These are phyloP conservation scores for Noctua janthina DNA, from an alignment of 2,888 invertebrate species.

Conservation along the genomic window DNA sequence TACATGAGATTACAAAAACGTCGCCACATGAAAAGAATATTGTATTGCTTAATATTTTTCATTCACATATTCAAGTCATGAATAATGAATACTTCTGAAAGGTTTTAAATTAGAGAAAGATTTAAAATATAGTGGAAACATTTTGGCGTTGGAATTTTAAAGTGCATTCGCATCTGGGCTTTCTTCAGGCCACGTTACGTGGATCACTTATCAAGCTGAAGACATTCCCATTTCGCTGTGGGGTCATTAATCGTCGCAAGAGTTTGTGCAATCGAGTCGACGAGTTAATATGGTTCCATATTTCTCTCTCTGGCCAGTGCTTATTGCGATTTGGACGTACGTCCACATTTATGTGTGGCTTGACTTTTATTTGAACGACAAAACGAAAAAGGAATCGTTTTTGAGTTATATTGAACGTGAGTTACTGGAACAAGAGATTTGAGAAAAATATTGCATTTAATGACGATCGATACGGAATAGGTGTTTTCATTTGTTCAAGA, in stretches of 20 bases:
- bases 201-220: constrained; percentile 66
- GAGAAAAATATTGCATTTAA: neutral
- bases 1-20: neutral
- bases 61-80: constrained; percentile 43
- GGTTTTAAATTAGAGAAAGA: constrained; percentile 52
- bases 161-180: constrained; percentile 61
- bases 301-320: constrained; percentile 50
- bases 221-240: constrained; percentile 64
- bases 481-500: neutral
- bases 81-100: constrained; percentile 58
- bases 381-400: constrained; percentile 35
- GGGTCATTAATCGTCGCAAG: constrained; percentile 65
- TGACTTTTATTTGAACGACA: constrained; percentile 45
- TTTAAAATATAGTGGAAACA: constrained; percentile 48
- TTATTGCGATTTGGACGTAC: constrained; percentile 57
- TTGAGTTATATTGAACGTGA: constrained; percentile 31
- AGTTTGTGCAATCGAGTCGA: constrained; percentile 61
- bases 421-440: constrained; percentile 5
- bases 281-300: constrained; percentile 66
- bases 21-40: neutral
- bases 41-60: constrained; percentile 30
- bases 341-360: constrained; percentile 49
- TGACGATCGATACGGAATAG: neutral
- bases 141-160: constrained; percentile 52
- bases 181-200: constrained; percentile 54